These are phyloP conservation scores for Macrosiphum euphorbiae DNA, from an alignment of 2,888 invertebrate species.

Conservation along the genomic window DNA sequence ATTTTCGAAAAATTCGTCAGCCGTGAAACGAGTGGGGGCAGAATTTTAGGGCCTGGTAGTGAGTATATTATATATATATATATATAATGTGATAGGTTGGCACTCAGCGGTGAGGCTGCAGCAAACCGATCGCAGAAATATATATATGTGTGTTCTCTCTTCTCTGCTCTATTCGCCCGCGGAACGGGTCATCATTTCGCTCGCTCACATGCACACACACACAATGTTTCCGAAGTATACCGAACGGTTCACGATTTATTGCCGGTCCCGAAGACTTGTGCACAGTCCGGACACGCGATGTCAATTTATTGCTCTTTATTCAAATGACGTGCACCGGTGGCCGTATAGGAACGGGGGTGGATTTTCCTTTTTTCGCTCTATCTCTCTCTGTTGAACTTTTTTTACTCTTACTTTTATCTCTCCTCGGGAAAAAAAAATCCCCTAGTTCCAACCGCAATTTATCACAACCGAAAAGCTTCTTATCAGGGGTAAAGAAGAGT, in stretches of 20 bases:
- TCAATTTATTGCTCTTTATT: slow-evolving; percentile 65
- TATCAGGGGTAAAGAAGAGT: slow-evolving; percentile 45
- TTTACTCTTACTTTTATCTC: slow-evolving; percentile 49
- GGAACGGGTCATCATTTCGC: slow-evolving; percentile 32
- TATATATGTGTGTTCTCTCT: background rate
- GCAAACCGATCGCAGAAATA: background rate
- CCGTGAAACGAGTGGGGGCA: slow-evolving; percentile 15
- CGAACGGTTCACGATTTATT: slow-evolving; percentile 53
- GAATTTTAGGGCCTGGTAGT: background rate
- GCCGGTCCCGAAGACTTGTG: slow-evolving; percentile 54
- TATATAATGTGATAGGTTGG: background rate
- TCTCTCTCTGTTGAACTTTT: background rate
- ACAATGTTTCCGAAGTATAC: slow-evolving; percentile 35
- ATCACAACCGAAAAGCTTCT: slow-evolving; percentile 62
- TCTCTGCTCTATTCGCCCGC: background rate
- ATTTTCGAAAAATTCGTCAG: slow-evolving; percentile 49
- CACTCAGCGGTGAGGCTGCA: background rate
- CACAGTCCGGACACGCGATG: slow-evolving; percentile 59
- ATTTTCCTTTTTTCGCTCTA: background rate
- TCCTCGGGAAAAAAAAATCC: slow-evolving; percentile 35
- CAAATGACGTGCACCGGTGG: slow-evolving; percentile 52
- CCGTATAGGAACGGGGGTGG: background rate
- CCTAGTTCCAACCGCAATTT: slow-evolving; percentile 58
- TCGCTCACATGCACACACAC: background rate
- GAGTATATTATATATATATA: background rate